Evolutionary conservation across 1,140 invertebrate species (phyloP), one percentile per base, ranked within the genome.

Genomic region (Drosophila parvula): DNA sequence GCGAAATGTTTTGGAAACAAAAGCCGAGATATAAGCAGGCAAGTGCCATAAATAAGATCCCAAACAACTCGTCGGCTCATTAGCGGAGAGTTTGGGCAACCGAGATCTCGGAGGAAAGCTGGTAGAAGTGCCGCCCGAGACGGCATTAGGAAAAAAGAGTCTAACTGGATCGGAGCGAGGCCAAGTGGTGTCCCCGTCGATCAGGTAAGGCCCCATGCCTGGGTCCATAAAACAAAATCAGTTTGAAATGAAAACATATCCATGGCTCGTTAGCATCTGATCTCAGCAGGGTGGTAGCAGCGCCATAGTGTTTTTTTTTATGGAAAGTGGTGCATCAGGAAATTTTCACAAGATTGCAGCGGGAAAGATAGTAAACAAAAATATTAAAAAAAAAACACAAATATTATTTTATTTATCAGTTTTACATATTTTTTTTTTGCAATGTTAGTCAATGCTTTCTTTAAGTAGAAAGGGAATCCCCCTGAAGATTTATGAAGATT

Each of bases 1-100:
- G 79, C 70, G 73, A 73, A 86, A 86, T 86, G 79, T 82, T 86
- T 82, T 82, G 79, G 67, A 86, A 86, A 86, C 83, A 86, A 86
- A 78, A 64, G 83, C 65, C 69, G 16, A 82, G 82, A 86, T 79
- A 88, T 76, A 63, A 61, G 27, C 70, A 69, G 11, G 30, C 44
- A 60, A 67, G 56, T 77, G 79, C 28, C 79, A 82, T 85, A 81
- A 85, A 81, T 86, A 76, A 82, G 65, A 53, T 27, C 18, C 65
- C 45, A 53, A 69, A 61, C 55, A 82, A 76, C 75, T 76, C 60
- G 53, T 77, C 64, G 51, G 59, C 83, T 86, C 82, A 86, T 86
- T 86, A 86, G 82, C 65, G 50, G 9, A 57, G 59, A 40, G 32
- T 38, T 41, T 48, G 16, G 68, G 44, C 22, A 32, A 30, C 30